Conservation (phyloP, 2,113 vertebrate genomes). For the Fulica atra region DNA sequence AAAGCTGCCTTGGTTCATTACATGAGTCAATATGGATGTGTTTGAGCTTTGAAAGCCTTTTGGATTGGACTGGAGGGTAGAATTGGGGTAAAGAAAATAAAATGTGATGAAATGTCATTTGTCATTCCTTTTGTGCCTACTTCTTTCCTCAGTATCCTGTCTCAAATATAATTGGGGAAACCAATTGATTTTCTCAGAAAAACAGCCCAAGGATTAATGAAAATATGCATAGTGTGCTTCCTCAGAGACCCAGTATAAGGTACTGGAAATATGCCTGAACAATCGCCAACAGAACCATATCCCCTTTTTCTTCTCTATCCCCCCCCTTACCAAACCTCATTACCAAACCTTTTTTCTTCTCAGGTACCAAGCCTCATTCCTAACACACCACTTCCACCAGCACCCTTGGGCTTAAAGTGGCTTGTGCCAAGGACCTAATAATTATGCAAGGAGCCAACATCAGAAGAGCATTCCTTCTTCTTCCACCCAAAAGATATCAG, state of each 20-base stretch:
- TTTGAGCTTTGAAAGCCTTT: neutral
- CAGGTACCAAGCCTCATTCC: too few species aligned
- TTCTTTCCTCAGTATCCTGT: neutral
- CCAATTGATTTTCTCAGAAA: neutral
- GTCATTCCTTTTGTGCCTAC: neutral
- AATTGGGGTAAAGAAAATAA: neutral
- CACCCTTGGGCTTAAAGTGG: too few species aligned
- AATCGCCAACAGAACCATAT: too few species aligned
- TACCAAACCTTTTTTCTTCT: too few species aligned
- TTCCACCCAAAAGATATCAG: too few species aligned
- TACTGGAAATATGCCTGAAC: too few species aligned
- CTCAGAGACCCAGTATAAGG: neutral
- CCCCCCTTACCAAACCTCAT: too few species aligned
- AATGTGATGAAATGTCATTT: neutral
- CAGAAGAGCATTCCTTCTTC: too few species aligned
- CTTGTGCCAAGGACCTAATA: too few species aligned
- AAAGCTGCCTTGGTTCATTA: neutral
- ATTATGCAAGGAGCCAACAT: too few species aligned
- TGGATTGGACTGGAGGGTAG: neutral
- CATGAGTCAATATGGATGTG: neutral
- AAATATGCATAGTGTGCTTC: neutral
- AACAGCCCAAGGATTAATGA: neutral
- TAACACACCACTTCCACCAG: too few species aligned
- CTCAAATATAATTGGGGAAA: neutral
- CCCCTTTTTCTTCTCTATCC: too few species aligned